Percentiles rank a stretch among this genome's conserved stretches.
Conservation (phyloP, 2,888 invertebrate genomes). For the Heliconius ethilla region DNA sequence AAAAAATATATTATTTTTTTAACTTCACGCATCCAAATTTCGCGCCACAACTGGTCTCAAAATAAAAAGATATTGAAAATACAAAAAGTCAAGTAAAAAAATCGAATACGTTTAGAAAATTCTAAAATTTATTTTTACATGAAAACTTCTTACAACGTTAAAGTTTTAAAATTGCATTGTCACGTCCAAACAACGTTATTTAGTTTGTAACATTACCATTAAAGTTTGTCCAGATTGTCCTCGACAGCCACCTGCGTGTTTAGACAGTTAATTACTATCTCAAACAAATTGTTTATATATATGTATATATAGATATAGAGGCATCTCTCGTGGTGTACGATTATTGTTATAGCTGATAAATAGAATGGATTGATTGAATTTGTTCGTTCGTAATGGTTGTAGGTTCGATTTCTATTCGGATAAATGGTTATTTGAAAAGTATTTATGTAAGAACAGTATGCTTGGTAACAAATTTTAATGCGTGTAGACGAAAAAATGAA, state of each 20-base stretch:
- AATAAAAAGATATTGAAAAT: no score
- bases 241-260: constrained; percentile 41
- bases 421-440: background rate
- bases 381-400: background rate
- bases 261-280: constrained; percentile 33
- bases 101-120: background rate
- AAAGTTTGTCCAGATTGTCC: constrained; percentile 38
- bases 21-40: no score
- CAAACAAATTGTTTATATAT: constrained; percentile 8
- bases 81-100: background rate
- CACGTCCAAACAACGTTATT: constrained; percentile 26
- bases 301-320: background rate
- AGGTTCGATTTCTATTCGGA: background rate
- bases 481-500: no score
- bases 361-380: background rate
- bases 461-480: no score
- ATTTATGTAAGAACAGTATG: no score
- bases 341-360: no score
- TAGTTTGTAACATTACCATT: constrained; percentile 31
- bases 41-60: no score
- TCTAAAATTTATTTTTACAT: background rate
- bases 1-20: no score
- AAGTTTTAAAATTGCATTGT: constrained; percentile 23
- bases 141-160: constrained; percentile 1
- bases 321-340: background rate